Base-by-base conservation (phyloP, 2,113 vertebrate genomes). In the Suricata suricatta region DNA sequence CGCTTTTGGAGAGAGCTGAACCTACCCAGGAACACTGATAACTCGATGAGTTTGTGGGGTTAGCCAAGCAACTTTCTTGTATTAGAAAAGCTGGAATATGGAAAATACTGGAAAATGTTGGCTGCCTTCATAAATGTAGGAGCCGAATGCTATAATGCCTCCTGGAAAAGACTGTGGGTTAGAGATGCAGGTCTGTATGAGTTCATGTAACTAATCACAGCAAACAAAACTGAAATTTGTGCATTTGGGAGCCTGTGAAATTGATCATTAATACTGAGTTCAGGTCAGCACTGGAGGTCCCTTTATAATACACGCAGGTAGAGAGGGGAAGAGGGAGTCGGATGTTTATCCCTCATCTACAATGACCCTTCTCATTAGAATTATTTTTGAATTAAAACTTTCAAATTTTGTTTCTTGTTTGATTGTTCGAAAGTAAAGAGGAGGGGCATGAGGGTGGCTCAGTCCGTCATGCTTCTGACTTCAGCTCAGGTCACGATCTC, bases 191-290 rank as follows among this genome's bases (percentile, higher is more conserved):
- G 33, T 50, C 38, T 85, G 80, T 35, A 10, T 33, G 93, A 93
- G n/a, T 83, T 95, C 44, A 76, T 91, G n/a, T 44, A 77, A 93
- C 31, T 87, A 19, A 76, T 69, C 38, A 83, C 5, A 63, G 76
- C 50, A 91, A 95, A 76, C 7, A 90, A 82, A 87, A 63, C 19
- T 83, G 35, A 97, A 91, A 71, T 10, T 38, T 89, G 12, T 85
- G 71, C 54, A 13, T 89, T 74, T 54, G 63, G 54, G 57, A 90
- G 74, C 81, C 1, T 80, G 41, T 92, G 74, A 92, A 97, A 86
- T 57, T 80, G 13, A 88, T 72, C 23, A 33, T 85, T 89, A 85
- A 4, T 77, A 92, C 1, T 74, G 33, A 80, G 7, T 31, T 71
- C 41, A 72, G 44, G 81, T 63, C 29, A 96, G 82, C 38, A 31